Evolutionary conservation across 2,797 vertebrate genomes (phyloP), one percentile per base, ranked within the genome.

Genomic region (Trachurus trachurus): DNA sequence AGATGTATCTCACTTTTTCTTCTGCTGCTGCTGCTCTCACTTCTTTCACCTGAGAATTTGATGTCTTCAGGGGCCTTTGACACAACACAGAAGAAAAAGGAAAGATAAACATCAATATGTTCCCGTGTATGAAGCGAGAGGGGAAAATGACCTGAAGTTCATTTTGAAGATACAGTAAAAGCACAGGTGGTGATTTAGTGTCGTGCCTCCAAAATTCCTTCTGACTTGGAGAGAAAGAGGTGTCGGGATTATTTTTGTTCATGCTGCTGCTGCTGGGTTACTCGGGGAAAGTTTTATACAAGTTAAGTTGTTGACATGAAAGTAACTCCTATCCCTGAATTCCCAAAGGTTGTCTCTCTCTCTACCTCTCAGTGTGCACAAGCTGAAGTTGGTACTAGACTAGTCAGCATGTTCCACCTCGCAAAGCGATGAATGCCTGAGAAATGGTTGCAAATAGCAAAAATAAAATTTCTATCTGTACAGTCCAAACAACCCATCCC

Each of bases 261-360:
- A 64, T 52, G 29, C 52, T 63, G 17, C 12, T 61, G 57, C 21
- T 63, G 63, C 63, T 59, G 60, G 74, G 42, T 59, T 85, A 66
- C 83, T 78, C 26, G 34, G 50, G 22, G 54, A 39, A 76, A 39
- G 9, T 52, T 72, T 79, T 73, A 77, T 34, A 37, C 16, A 54
- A 73, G 57, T 66, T 69, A 53, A 74, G 63, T 50, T 71, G 62
- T 76, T 71, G 64, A 74, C 73, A 84, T 69, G 15, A 53, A 78
- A 53, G 67, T 34, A 64, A 67, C 34, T 65, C 34, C 50, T 31
- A 37, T 19, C 37, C 17, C 34, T 49, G 60, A 74, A 65, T 70
- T 79, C 58, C 11, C 47, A 16, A 26, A 29, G 49, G 54, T 50
- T 62, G 34, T 21, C 15, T 65, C n/a, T n/a, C n/a, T n/a, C n/a